phyloP scores from a whole-genome alignment of 2,113 vertebrate genomes.

The Dolichotis patagonum region DNA sequence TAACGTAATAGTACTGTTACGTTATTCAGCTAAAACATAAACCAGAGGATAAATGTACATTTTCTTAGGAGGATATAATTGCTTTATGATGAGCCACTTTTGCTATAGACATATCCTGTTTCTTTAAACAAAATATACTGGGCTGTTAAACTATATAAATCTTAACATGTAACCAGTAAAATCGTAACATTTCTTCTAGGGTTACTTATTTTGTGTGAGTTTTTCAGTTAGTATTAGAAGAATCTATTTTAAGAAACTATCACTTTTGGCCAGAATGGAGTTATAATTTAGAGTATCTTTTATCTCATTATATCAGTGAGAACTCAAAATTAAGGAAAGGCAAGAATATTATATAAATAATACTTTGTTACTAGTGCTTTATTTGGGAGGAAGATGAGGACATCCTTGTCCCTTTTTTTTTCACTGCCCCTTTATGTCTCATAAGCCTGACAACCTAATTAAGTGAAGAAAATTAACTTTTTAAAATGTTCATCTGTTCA shows the following conservation, averaged over 20 bases:
- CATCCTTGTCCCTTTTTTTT: not conserved
- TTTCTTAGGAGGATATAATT: constrained; percentile 4
- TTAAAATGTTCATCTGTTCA: not conserved
- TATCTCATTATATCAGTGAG: constrained; percentile 27
- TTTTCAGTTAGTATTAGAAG: constrained; percentile 12
- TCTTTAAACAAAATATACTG: not conserved
- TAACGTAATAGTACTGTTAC: not conserved
- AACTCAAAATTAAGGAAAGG: not conserved
- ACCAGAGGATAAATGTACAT: not conserved
- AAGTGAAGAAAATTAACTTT: not conserved
- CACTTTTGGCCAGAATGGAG: not conserved
- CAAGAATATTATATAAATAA: not conserved
- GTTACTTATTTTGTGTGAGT: constrained; percentile 8
- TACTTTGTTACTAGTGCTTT: not conserved
- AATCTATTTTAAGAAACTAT: not conserved
- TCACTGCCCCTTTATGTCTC: not conserved
- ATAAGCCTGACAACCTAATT: not conserved
- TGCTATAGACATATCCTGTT: not conserved
- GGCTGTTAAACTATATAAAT: not conserved
- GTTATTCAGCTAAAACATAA: not conserved
- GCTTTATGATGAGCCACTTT: not conserved
- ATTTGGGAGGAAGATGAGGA: not conserved
- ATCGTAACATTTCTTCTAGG: not conserved
- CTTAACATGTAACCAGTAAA: not conserved
- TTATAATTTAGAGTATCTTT: constrained; percentile 8